Evolutionary conservation across 2,888 invertebrate genomes (phyloP).

Genomic region (Eretmocerus hayati): DNA sequence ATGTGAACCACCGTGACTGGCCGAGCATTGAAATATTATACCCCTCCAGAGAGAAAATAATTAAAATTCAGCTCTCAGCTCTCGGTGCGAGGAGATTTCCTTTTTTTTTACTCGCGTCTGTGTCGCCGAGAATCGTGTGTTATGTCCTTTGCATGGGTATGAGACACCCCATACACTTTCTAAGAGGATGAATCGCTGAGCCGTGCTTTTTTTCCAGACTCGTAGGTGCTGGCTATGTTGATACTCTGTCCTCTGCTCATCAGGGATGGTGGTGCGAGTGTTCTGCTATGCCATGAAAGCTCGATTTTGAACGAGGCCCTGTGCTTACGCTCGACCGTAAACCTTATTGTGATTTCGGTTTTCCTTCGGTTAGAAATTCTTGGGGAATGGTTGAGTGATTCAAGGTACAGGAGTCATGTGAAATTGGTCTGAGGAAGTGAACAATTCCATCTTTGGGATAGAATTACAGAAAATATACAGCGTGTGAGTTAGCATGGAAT

Average conservation of each 20-base stretch:
- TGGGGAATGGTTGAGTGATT: too few relatives aligned
- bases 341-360: not conserved
- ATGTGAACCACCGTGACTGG: too few relatives aligned
- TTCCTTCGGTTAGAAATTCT: not conserved
- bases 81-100: not conserved
- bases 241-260: not conserved
- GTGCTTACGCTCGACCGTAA: not conserved
- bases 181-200: not conserved
- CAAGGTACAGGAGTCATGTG: too few relatives aligned
- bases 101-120: not conserved
- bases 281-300: not conserved
- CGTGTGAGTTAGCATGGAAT: too few relatives aligned
- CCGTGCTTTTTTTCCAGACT: slow-evolving; percentile 40
- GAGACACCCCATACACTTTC: too few relatives aligned
- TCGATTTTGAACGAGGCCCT: not conserved
- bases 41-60: slow-evolving; percentile 48
- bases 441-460: too few relatives aligned
- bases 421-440: too few relatives aligned
- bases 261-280: too few relatives aligned
- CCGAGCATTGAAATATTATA: slow-evolving; percentile 47
- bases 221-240: slow-evolving; percentile 42
- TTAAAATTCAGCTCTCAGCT: slow-evolving; percentile 48
- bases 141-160: not conserved
- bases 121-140: not conserved
- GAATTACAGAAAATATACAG: too few relatives aligned